Base-by-base conservation (phyloP, 2,888 invertebrate species). In the Lycocerus yunnanus region DNA sequence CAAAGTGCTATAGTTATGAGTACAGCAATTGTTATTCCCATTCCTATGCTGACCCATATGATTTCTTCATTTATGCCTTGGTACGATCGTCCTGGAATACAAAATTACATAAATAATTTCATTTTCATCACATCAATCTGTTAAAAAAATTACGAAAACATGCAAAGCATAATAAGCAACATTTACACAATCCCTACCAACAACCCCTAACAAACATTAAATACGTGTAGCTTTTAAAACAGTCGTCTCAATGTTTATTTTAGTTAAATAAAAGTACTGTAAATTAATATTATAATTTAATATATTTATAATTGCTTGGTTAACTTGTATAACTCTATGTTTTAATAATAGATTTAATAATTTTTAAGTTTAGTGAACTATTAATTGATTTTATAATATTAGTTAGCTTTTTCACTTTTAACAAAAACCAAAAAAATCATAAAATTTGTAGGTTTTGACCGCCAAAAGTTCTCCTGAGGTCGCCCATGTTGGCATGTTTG, bases 41-140 rank as follows among this genome's bases (percentile, higher is more conserved):
- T 94, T 70, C 94, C 94, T 86, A 95, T 94, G 88, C 94, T 94
- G 83, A 95, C 94, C 95, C 95, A 95, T 84, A 95, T 95, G 81
- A 95, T 95, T 87, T 95, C 95, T 86, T 95, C 95, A 87, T 95
- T 95, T 86, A 95, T 93, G 74, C 95, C 95, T 82, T 93, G 93
- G 84, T 94, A 93, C 21, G 93, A 93, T 82, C 93, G 92, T 73
- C 94, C 95, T 95, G 90, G 15, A 86, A 76, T 11, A 27, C 70
- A 66, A 66, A 15, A 15, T 43, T 15, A 16, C 21, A 24, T 16
- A 10, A 66, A 14, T 66, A 10, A 24, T n/a, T 66, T 60, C 6
- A 60, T 60, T 20, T 3, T 11, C n/a, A 58, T 8, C 15, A 4
- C 3, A 59, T 8, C 1, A 61, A 13, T 61, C 5, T n/a, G n/a